These are phyloP conservation scores for Homalodisca vitripennis DNA, from an alignment of 1,140 invertebrate species.

Conservation along the genomic window DNA sequence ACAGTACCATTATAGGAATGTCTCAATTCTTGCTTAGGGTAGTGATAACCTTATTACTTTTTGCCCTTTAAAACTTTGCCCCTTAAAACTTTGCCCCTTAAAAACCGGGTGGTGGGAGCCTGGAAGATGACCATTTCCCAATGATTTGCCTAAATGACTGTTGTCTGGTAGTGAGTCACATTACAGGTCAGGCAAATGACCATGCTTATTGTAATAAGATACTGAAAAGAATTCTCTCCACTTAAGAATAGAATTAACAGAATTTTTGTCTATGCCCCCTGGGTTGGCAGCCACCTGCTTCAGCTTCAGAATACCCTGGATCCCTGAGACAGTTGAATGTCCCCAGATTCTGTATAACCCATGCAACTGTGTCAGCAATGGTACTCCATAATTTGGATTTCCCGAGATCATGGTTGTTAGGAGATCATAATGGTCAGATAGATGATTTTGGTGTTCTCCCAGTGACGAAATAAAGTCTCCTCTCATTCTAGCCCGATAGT, in stretches of 20 bases:
- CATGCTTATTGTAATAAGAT: neutral
- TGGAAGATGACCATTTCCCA: too few species aligned
- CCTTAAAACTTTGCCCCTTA: too few species aligned
- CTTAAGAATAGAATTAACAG: neutral
- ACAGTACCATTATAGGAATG: too few species aligned
- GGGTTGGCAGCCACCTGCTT: neutral
- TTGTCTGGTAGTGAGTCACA: too few species aligned
- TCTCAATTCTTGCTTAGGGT: too few species aligned
- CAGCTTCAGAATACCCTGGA: neutral
- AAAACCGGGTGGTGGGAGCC: too few species aligned
- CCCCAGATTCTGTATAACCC: constrained; percentile 3
- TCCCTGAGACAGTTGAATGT: neutral
- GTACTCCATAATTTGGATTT: too few species aligned
- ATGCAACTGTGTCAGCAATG: neutral
- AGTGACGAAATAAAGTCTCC: neutral
- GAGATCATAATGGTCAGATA: neutral
- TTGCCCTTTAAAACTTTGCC: too few species aligned
- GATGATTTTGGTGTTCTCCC: too few species aligned
- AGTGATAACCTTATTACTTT: too few species aligned
- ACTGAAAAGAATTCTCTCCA: constrained; percentile 8
- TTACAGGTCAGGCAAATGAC: too few species aligned
- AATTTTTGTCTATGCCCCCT: neutral
- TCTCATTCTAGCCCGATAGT: neutral
- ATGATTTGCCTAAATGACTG: too few species aligned
- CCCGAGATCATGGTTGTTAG: neutral